phyloP scores from a whole-genome alignment of 2,888 invertebrate genomes.

The Ectropis crepuscularia region DNA sequence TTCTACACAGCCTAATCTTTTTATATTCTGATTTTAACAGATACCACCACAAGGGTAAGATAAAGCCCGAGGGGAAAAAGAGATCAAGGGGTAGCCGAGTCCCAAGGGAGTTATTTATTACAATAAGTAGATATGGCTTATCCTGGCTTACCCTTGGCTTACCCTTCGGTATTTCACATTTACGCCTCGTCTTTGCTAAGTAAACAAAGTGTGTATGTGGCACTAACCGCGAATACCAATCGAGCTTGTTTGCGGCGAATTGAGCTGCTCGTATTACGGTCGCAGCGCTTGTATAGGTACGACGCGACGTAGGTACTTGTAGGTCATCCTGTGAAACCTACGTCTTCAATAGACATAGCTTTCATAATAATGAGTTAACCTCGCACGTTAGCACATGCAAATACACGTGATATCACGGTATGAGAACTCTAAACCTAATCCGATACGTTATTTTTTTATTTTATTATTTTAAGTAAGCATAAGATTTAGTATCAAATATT shows the following conservation, averaged over 20 bases:
- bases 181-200: constrained; percentile 20
- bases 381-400: neutral
- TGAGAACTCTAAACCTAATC: too few species aligned
- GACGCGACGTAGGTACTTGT: constrained; percentile 30
- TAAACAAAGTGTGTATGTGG: constrained; percentile 28
- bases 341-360: constrained; percentile 5
- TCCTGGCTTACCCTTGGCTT: constrained; percentile 30
- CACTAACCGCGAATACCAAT: constrained; percentile 44
- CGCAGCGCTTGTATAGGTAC: constrained; percentile 21
- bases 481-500: too few species aligned
- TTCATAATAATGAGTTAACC: constrained; percentile 9
- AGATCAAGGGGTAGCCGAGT: constrained; percentile 21
- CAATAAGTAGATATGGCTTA: constrained; percentile 32
- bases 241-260: constrained; percentile 40
- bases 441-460: too few species aligned
- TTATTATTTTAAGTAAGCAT: too few species aligned
- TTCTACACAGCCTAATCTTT: constrained; percentile 6
- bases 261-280: constrained; percentile 40
- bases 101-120: constrained; percentile 38
- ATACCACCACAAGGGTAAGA: constrained; percentile 24
- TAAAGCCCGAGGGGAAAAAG: constrained; percentile 25
- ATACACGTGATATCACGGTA: neutral
- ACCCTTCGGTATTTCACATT: constrained; percentile 29
- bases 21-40: constrained; percentile 21
- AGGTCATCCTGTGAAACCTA: constrained; percentile 25